Percentiles rank a stretch among this genome's conserved stretches.
phyloP scores from a whole-genome alignment of 2,888 invertebrate genomes.

The Plagiodera versicolora region DNA sequence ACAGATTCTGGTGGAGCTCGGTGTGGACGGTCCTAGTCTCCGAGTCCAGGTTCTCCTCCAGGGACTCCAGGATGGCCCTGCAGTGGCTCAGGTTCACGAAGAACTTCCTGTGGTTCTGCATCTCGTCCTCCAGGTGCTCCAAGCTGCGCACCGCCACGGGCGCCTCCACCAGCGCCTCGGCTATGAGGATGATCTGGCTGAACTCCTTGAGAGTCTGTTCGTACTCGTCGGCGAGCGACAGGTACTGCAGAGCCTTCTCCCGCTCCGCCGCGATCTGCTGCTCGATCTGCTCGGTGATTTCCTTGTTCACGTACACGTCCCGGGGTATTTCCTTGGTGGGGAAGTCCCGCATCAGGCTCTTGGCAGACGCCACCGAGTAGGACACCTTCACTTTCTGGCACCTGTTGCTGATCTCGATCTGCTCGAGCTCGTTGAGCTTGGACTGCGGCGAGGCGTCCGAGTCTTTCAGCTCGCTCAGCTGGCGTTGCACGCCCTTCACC shows the following conservation, averaged over 20 bases:
- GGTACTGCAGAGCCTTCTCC: constrained; percentile 73
- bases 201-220: constrained; percentile 87
- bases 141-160: constrained; percentile 74
- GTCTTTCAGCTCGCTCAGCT: constrained; percentile 61
- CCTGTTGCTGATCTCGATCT: constrained; percentile 69
- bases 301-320: constrained; percentile 67
- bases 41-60: constrained; percentile 80
- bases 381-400: constrained; percentile 63
- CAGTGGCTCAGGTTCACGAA: constrained; percentile 88
- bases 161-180: constrained; percentile 77
- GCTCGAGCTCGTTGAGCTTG: constrained; percentile 71
- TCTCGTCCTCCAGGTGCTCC: constrained; percentile 83
- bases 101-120: constrained; percentile 86
- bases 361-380: constrained; percentile 65
- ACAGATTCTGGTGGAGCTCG: constrained; percentile 73
- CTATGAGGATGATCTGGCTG: constrained; percentile 80
- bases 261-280: constrained; percentile 71
- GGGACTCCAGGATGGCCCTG: constrained; percentile 80
- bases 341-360: constrained; percentile 67
- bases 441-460: constrained; percentile 68
- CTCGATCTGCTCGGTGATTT: constrained; percentile 70
- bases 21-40: constrained; percentile 77
- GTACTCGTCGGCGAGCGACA: constrained; percentile 81
- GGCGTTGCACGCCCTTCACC: constrained; percentile 57
- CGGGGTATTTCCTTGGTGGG: constrained; percentile 71